A percentile compares a stretch with the other conserved stretches of the same genome.
phyloP scores from a whole-genome alignment of 1,140 invertebrate species.

The Conus betulinus region DNA sequence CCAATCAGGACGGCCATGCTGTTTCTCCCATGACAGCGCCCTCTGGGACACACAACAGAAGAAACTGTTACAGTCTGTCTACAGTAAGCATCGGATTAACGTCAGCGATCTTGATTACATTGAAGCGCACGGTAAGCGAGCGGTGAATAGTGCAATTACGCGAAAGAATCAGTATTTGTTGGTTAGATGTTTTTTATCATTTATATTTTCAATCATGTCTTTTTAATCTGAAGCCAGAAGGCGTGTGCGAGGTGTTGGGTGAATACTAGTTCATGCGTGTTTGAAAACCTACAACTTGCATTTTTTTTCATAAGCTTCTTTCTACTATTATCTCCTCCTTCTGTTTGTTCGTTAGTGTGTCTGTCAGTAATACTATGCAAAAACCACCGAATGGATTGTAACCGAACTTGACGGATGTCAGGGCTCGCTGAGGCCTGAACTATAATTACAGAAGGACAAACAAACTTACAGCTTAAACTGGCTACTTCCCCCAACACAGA shows the following conservation, averaged over 20 bases:
- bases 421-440: too few relatives aligned
- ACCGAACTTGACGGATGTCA: too few relatives aligned
- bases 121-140: slow-evolving; percentile 57
- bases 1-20: slow-evolving; percentile 62
- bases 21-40: slow-evolving; percentile 58
- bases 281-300: too few relatives aligned
- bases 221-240: background rate
- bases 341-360: too few relatives aligned
- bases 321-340: too few relatives aligned
- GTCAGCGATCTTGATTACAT: slow-evolving; percentile 50
- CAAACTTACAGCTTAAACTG: too few relatives aligned
- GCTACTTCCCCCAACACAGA: too few relatives aligned
- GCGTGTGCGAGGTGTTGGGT: background rate
- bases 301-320: too few relatives aligned
- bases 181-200: background rate
- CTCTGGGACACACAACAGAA: slow-evolving; percentile 49
- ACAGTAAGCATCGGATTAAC: slow-evolving; percentile 26
- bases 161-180: background rate
- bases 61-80: slow-evolving; percentile 47
- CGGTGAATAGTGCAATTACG: background rate
- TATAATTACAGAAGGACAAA: too few relatives aligned
- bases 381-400: too few relatives aligned
- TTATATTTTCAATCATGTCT: background rate
- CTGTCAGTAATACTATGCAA: too few relatives aligned
- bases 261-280: background rate